phyloP scores from a whole-genome alignment of 2,113 vertebrate genomes.

The Sander vitreus region DNA sequence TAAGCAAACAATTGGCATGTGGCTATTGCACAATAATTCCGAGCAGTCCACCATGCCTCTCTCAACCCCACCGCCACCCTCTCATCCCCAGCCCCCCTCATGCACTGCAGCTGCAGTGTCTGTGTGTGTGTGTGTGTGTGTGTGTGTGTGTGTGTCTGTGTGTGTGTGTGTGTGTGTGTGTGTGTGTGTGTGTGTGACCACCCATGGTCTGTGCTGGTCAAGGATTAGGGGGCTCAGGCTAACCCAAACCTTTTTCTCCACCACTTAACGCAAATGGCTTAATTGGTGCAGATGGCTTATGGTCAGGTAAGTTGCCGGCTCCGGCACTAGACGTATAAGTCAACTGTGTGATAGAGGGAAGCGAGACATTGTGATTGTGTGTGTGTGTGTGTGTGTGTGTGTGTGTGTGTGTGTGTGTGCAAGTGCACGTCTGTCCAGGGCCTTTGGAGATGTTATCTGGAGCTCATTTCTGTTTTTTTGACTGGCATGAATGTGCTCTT shows the following conservation, averaged over 20 bases:
- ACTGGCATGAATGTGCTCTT: slow-evolving; percentile 64
- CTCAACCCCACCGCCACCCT: slow-evolving; percentile 44
- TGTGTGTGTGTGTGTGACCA: slow-evolving; percentile 69
- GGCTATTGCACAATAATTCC: slow-evolving; percentile 61
- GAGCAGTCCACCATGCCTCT: slow-evolving; percentile 51
- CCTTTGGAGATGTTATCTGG: slow-evolving; percentile 66
- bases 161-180: slow-evolving; percentile 26
- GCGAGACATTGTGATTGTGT: slow-evolving; percentile 15
- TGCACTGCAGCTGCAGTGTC: slow-evolving; percentile 63
- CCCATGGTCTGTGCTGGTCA: slow-evolving; percentile 76
- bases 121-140: slow-evolving; percentile 51
- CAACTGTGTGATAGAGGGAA: slow-evolving; percentile 38
- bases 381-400: slow-evolving; percentile 32
- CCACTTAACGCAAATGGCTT: slow-evolving; percentile 77
- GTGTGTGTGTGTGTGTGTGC: slow-evolving; percentile 11
- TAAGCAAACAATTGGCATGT: slow-evolving; percentile 53
- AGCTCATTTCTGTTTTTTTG: slow-evolving; percentile 48
- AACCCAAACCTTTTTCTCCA: slow-evolving; percentile 75
- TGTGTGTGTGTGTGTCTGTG: slow-evolving; percentile 18
- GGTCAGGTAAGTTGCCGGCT: slow-evolving; percentile 68
- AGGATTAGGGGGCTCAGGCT: slow-evolving; percentile 78
- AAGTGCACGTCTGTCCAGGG: slow-evolving; percentile 9
- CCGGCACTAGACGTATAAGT: slow-evolving; percentile 37
- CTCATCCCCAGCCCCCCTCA: slow-evolving; percentile 38
- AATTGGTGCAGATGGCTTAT: slow-evolving; percentile 76